Evolutionary conservation across 2,888 invertebrate genomes (phyloP), one percentile per base, ranked within the genome.

Genomic region (Thymelicus acteon): DNA sequence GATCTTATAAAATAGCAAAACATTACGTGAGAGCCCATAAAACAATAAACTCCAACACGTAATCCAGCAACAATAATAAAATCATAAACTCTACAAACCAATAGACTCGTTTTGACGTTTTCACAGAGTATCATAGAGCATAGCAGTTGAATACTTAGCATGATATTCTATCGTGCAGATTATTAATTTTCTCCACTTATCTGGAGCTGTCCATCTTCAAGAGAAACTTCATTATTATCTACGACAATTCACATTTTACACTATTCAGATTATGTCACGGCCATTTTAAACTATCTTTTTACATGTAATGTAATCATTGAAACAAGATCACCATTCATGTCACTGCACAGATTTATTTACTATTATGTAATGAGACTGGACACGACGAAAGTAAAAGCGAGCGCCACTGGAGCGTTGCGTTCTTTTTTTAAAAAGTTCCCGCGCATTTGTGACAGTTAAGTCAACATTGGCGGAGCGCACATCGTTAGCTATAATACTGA

Each of bases 341-440:
- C 79, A 79, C 78, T 84, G 85, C 81, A 84, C 66, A 66, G 60
- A 80, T 70, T 19, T 70, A 70, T 81, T 79, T 71, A 82, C 84
- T 81, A 82, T 89, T 85, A 87, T 78, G 77, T 87, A 86, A 91
- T 78, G 79, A 78, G 82, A 85, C 84, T 82, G 85, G 84, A 83
- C 83, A 84, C 81, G 78, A 84, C 78, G 87, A 90, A 91, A 91
- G 92, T 91, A 90, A 91, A 85, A 89, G 88, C 80, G 79, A 78
- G 78, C 80, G 77, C 76, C 85, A 85, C 76, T 84, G 80, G 80
- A 86, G 81, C 90, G 88, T 86, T 69, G 80, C 74, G 72, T 78
- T 78, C 78, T 80, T 83, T 81, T 73, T 75, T 73, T 72, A 74
- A 74, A 76, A 49, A 73, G 67, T 71, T 74, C 74, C 71, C 72